These are phyloP conservation scores for Enteromius fasciolatus DNA, from an alignment of 2,797 vertebrate genomes.

Conservation along the genomic window DNA sequence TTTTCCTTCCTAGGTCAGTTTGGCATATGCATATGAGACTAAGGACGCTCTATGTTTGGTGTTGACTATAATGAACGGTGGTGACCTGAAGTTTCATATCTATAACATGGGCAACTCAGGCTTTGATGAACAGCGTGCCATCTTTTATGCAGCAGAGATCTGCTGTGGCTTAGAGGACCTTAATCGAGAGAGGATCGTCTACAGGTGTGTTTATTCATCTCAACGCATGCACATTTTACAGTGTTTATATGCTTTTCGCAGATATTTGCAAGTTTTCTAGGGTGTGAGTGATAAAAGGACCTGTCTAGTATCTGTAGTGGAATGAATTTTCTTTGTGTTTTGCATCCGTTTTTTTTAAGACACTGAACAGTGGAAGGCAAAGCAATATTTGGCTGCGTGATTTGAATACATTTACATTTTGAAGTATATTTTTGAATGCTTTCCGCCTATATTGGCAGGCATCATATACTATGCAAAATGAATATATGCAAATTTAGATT, in stretches of 20 bases:
- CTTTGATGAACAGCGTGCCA: slow-evolving; percentile 91
- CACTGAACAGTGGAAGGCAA: neutral
- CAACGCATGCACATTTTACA: neutral
- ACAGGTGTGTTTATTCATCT: slow-evolving; percentile 79
- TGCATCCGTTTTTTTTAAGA: neutral
- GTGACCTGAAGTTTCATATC: slow-evolving; percentile 97
- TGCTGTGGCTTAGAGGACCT: slow-evolving; percentile 93
- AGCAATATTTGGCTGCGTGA: neutral
- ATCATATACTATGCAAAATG: neutral
- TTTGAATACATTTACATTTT: slow-evolving; percentile 26
- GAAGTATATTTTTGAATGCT: neutral
- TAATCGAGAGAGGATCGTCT: slow-evolving; percentile 90
- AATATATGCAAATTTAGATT: slow-evolving; percentile 14
- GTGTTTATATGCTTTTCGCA: neutral
- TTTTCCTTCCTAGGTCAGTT: slow-evolving; percentile 82
- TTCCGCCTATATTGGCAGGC: neutral
- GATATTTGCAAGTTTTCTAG: neutral
- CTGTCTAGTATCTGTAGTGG: neutral
- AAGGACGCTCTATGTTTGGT: slow-evolving; percentile 97
- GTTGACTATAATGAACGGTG: slow-evolving; percentile 97
- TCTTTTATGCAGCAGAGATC: slow-evolving; percentile 95
- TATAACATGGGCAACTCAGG: slow-evolving; percentile 98
- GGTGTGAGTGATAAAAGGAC: neutral
- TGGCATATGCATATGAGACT: slow-evolving; percentile 97
- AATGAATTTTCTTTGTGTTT: neutral